Evolutionary conservation across 2,797 vertebrate species (phyloP), one percentile per base, ranked within the genome.

Genomic region (Cercopithecus diana): DNA sequence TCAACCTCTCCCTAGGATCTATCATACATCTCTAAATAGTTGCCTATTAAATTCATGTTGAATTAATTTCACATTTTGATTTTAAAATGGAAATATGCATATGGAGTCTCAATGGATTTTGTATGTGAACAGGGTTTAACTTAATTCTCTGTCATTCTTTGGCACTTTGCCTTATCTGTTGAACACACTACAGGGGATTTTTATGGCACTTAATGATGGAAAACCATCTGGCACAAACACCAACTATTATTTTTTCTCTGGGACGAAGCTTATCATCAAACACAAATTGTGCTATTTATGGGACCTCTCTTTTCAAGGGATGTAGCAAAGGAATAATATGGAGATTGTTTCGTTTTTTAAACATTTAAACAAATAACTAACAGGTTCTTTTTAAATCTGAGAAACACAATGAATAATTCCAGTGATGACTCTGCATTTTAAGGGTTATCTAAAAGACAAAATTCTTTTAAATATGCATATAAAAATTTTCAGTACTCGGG

Each of bases 151-250:
- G 96, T 82, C 86, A 64, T 84, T 97, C 82, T 52, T 50, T 97
- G 97, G 97, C 94, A 93, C 73, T 45, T 82, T 22, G 91, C 96
- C 93, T 95, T 95, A 84, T 97, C 94, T 97, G 86, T 33, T 97
- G 95, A 98, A 96, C 52, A 96, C 76, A 98, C 97, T 96, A 97
- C 77, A 92, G 96, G 95, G 96, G 90, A 92, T 97, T 96, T 98
- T 98, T 96, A 98, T 94, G 93, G 83, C 82, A 82, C 90, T 98
- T 97, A 98, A 93, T 89, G 73, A 61, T 96, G 89, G 82, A 93
- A 96, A 97, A 98, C 87, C 96, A 98, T 96, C 96, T 98, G 97
- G 95, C 93, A 97, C 90, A 97, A 96, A 97, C 72, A 97, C 96
- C 97, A 97, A 96, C 96, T 97, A 93, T 97, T 97, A 92, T 98